phyloP scores from a whole-genome alignment of 1,140 invertebrate species.

The Portunus trituberculatus region DNA sequence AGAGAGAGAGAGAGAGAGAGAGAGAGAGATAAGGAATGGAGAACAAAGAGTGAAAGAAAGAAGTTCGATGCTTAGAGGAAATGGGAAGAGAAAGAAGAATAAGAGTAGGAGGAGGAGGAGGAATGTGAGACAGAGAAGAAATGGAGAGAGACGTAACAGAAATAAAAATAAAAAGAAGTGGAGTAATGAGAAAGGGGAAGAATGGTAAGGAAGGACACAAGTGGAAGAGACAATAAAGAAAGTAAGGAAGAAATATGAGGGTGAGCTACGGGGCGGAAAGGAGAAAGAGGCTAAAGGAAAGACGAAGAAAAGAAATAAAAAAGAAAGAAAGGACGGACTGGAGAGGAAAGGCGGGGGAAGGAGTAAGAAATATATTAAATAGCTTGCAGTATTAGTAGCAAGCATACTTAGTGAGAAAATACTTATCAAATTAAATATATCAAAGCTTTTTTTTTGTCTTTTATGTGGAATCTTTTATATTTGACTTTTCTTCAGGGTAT shows the following conservation, averaged over 20 bases:
- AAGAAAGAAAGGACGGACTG: not conserved
- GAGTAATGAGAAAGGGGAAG: no score
- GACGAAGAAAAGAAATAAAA: not conserved
- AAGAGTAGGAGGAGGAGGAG: not conserved
- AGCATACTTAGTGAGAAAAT: no score
- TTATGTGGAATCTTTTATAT: no score
- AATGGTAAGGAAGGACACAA: no score
- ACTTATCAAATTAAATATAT: no score
- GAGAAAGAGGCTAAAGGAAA: not conserved
- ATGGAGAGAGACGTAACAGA: no score
- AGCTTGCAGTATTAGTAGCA: not conserved
- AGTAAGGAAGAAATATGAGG: not conserved
- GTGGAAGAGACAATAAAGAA: not conserved
- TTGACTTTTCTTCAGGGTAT: no score
- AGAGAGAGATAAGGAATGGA: not conserved
- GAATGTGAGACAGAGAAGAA: not conserved
- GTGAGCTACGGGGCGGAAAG: not conserved
- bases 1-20: not conserved
- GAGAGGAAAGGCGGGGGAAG: not conserved
- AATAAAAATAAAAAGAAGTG: no score
- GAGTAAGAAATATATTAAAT: not conserved
- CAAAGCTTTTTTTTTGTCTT: no score
- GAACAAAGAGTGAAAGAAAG: not conserved
- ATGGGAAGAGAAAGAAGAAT: not conserved
- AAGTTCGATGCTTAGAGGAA: not conserved